Evolutionary conservation across 1,140 invertebrate genomes (phyloP), one percentile per base, ranked within the genome.

Genomic region (Euschistus heros): DNA sequence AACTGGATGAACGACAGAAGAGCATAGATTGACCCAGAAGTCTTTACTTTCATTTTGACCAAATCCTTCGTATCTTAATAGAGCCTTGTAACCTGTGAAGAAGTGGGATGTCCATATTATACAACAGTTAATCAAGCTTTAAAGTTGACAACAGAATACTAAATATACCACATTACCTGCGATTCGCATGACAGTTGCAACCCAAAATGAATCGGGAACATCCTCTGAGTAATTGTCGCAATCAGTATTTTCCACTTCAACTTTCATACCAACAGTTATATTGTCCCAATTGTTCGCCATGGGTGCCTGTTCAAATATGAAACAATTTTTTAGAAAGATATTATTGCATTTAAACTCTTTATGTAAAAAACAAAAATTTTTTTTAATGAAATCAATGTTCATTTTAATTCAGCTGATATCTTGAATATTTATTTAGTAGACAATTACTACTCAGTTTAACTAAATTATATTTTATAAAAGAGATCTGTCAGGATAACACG

Each of bases 21-120:
- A 91, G 77, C 92, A 94, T 24, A 98, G 78, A 72, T 94, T 95
- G 0, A 97, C 86, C 94, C 94, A 98, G 76, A 97, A 97, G 76
- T 97, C 94, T 75, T 92, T 89, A 10, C 86, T 85, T 42, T 81
- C 76, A 76, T 95, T 92, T 70, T 83, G 82, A 0, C 89, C 92
- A 76, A 94, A 97, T 14, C 94, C 94, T 79, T 97, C 94, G 76
- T 94, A 97, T 62, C 94, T 81, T 69, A 98, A 76, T 59, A 94
- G 75, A n/a, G 91, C 92, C 79, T 92, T 92, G 72, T 96, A 97
- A 24, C 92, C 92, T 77, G 65, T 0, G 72, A 70, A 69, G 22
- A 47, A 3, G 18, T n/a, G 13, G 13, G 4, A 47, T 44, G 7
- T 15, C 13, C 27, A 30, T 30, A 30, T 30, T 30, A 30, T 30